phyloP scores from a whole-genome alignment of 2,888 invertebrate genomes.

The Sthenelais limicola region DNA sequence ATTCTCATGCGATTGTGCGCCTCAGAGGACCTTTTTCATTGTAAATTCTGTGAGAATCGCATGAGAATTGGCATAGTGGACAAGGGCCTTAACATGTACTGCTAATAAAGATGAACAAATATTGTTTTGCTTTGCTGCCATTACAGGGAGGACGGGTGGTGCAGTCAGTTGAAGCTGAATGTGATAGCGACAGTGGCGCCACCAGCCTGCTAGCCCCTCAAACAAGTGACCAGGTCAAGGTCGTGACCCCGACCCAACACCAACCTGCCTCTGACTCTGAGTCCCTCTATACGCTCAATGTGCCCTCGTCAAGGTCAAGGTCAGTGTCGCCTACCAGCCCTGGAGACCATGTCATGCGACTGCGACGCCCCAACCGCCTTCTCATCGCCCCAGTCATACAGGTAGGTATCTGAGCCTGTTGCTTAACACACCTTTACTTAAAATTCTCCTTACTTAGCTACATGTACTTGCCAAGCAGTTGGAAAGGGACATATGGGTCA shows the following conservation, averaged over 20 bases:
- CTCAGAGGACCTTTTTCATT: too few species aligned
- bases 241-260: conserved; percentile 6
- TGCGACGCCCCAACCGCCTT: conserved; percentile 34
- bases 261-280: conserved; percentile 11
- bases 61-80: too few species aligned
- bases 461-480: too few species aligned
- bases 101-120: not conserved
- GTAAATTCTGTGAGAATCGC: too few species aligned
- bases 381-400: conserved; percentile 32
- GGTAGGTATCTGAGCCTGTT: not conserved
- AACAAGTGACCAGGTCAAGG: not conserved
- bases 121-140: not conserved
- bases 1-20: too few species aligned
- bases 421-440: too few species aligned
- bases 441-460: too few species aligned
- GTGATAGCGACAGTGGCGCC: conserved; percentile 27
- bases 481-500: too few species aligned
- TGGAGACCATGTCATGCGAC: conserved; percentile 6
- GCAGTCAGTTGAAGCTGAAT: not conserved
- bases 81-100: too few species aligned
- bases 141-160: conserved; percentile 13
- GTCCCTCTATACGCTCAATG: conserved; percentile 22
- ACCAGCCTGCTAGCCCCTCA: conserved; percentile 12
- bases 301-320: conserved; percentile 4
- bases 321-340: conserved; percentile 17